Evolutionary conservation across 2,797 vertebrate genomes (phyloP).

Genomic region (Microctenopoma lineatum): DNA sequence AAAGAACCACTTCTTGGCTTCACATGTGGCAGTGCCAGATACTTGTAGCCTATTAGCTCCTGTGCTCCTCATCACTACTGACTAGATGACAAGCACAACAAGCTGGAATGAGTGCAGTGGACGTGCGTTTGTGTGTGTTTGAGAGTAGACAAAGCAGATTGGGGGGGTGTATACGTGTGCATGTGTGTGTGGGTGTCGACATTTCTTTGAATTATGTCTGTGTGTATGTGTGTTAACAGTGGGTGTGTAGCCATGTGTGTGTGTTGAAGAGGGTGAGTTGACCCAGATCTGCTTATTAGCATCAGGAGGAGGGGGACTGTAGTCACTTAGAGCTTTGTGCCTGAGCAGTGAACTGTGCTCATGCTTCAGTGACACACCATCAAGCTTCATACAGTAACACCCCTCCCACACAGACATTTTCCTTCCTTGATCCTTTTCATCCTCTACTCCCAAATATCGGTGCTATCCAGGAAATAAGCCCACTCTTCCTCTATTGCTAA

Average conservation of each 20-base stretch:
- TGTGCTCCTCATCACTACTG: constrained; percentile 55
- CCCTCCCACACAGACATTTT: constrained; percentile 16
- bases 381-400: constrained; percentile 68
- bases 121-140: constrained; percentile 27
- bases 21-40: constrained; percentile 57
- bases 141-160: constrained; percentile 5
- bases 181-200: constrained; percentile 32
- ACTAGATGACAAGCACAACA: constrained; percentile 68
- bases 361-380: constrained; percentile 76
- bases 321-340: constrained; percentile 82
- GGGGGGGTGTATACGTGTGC: constrained; percentile 12
- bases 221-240: constrained; percentile 31
- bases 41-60: constrained; percentile 66
- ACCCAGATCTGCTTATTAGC: constrained; percentile 84
- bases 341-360: constrained; percentile 81
- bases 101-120: constrained; percentile 39
- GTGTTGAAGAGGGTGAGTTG: constrained; percentile 68
- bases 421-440: constrained; percentile 21
- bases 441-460: constrained; percentile 36
- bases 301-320: constrained; percentile 70
- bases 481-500: too few species aligned
- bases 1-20: constrained; percentile 52
- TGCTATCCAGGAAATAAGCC: constrained; percentile 52
- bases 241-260: constrained; percentile 28
- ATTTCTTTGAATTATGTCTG: background rate